Percentiles rank a stretch among this genome's conserved stretches.
These are phyloP conservation scores for Luehdorfia chinensis DNA, from an alignment of 1,140 invertebrate species.

Conservation along the genomic window DNA sequence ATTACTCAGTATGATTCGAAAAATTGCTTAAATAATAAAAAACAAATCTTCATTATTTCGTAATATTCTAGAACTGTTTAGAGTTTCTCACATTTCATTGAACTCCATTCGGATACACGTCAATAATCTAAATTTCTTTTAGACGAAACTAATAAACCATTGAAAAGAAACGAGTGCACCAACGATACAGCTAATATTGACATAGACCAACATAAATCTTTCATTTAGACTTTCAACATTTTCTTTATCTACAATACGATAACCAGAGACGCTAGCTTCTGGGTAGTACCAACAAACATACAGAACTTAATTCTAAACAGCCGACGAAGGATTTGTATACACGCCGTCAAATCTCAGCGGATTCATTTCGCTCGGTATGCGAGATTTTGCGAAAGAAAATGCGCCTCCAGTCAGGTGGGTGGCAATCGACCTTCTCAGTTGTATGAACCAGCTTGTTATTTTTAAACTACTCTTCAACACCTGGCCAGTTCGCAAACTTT, in stretches of 20 bases:
- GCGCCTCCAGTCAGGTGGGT: conserved; percentile 23
- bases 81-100: no score
- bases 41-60: no score
- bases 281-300: conserved; percentile 32
- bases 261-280: conserved; percentile 18
- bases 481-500: conserved; percentile 45
- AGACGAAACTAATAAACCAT: neutral
- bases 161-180: neutral
- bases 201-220: neutral
- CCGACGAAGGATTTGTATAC: conserved; percentile 57
- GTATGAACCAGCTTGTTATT: conserved; percentile 62
- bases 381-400: conserved; percentile 28
- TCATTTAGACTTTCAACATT: no score
- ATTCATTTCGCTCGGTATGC: conserved; percentile 20
- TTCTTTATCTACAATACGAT: neutral
- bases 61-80: no score
- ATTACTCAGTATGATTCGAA: no score
- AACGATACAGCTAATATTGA: neutral
- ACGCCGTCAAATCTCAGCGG: conserved; percentile 30
- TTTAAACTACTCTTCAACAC: conserved; percentile 53
- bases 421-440: conserved; percentile 40
- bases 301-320: conserved; percentile 56
- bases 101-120: neutral
- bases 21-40: no score
- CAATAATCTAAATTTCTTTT: neutral